phyloP scores from a whole-genome alignment of 2,797 vertebrate species.

The Enteromius thamalakanensis region DNA sequence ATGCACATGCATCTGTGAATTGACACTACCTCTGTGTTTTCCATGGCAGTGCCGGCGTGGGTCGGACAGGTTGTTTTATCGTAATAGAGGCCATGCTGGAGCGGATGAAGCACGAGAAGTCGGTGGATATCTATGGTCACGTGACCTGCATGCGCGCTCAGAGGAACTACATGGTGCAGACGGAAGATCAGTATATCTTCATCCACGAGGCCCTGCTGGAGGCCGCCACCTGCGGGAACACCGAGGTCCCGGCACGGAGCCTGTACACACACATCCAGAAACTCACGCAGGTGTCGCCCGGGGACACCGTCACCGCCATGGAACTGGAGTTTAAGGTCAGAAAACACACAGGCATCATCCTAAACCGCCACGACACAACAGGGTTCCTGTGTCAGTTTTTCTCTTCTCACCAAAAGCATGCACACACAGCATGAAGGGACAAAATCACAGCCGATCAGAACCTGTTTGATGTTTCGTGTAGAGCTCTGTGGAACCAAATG shows the following conservation, averaged over 20 bases:
- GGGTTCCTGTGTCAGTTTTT: slow-evolving; percentile 1
- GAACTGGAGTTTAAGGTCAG: slow-evolving; percentile 96
- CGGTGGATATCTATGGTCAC: slow-evolving; percentile 93
- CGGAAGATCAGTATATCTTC: slow-evolving; percentile 96
- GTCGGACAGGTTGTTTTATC: slow-evolving; percentile 94
- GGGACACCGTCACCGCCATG: slow-evolving; percentile 89
- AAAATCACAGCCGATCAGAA: not conserved
- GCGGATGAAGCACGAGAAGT: slow-evolving; percentile 94
- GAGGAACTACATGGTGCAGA: slow-evolving; percentile 99
- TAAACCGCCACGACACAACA: not conserved
- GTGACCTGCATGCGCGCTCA: slow-evolving; percentile 96
- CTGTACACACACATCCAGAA: slow-evolving; percentile 95
- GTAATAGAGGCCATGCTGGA: slow-evolving; percentile 97
- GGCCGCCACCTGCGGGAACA: slow-evolving; percentile 87
- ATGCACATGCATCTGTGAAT: slow-evolving; percentile 9
- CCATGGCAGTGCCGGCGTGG: slow-evolving; percentile 84
- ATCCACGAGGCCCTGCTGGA: slow-evolving; percentile 94
- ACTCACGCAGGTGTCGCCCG: slow-evolving; percentile 84
- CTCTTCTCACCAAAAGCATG: not conserved
- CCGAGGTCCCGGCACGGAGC: slow-evolving; percentile 90
- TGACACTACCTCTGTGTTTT: not conserved
- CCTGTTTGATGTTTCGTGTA: not conserved
- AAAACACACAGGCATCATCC: slow-evolving; percentile 13
- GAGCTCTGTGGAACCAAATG: not conserved
- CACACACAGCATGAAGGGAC: not conserved